Conservation (phyloP, 2,797 vertebrate genomes). For the Choloepus didactylus region DNA sequence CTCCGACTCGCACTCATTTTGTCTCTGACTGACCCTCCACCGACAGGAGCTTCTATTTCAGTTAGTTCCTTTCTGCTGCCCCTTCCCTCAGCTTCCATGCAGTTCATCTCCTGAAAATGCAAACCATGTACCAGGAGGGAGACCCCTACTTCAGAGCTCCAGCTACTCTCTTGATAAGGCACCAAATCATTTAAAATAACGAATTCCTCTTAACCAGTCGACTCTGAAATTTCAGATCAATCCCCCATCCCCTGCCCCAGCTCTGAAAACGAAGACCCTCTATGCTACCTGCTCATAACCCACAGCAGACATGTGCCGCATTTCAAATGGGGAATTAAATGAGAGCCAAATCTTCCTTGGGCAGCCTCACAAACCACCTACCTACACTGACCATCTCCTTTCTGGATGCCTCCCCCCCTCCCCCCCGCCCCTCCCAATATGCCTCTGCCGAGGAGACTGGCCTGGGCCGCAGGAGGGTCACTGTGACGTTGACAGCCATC, state of each 20-base stretch:
- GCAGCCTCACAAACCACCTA: background rate
- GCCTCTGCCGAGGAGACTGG: background rate
- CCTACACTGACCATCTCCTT: background rate
- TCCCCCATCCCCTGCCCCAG: fast-evolving
- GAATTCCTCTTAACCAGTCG: background rate
- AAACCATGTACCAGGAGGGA: background rate
- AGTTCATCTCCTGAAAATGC: background rate
- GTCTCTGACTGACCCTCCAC: background rate
- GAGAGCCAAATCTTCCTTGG: background rate
- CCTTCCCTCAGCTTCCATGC: background rate
- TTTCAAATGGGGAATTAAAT: background rate
- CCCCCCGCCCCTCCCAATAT: background rate
- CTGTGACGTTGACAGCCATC: background rate
- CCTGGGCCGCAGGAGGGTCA: too few species aligned
- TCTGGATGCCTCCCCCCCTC: background rate
- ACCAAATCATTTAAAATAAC: background rate
- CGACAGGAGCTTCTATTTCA: background rate
- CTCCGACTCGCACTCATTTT: background rate
- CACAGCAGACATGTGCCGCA: background rate
- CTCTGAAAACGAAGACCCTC: background rate
- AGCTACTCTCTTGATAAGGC: background rate
- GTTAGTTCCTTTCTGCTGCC: background rate
- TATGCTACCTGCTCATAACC: background rate
- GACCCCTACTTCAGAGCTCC: background rate
- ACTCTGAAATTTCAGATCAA: background rate